Evolutionary conservation across 2,888 invertebrate genomes (phyloP).

Genomic region (Pyrochroa serraticornis): DNA sequence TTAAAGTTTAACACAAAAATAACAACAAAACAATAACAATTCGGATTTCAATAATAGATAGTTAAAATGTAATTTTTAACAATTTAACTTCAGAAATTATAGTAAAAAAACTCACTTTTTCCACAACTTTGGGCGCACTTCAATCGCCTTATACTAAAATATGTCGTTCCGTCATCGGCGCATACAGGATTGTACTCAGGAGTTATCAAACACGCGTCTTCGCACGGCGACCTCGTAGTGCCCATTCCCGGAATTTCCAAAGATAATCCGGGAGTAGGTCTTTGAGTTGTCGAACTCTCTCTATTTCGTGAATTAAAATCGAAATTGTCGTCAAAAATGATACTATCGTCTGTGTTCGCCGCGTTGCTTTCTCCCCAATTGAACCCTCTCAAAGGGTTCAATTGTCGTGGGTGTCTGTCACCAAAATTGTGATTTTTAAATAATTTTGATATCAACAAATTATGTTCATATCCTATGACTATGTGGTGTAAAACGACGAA

Average conservation of each 20-base stretch:
- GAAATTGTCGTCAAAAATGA: constrained; percentile 19
- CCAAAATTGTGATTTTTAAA: too few species aligned
- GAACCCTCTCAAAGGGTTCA: too few species aligned
- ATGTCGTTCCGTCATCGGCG: constrained; percentile 49
- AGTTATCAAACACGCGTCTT: constrained; percentile 47
- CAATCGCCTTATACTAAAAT: constrained; percentile 44
- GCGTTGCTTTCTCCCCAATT: too few species aligned
- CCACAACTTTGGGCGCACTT: constrained; percentile 50
- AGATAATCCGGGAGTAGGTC: constrained; percentile 26
- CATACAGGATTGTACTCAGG: constrained; percentile 52
- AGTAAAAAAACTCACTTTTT: constrained; percentile 44
- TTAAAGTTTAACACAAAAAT: constrained; percentile 1
- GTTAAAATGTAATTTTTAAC: too few species aligned
- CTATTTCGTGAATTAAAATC: background rate
- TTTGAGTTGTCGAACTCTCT: background rate
- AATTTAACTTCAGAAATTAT: background rate
- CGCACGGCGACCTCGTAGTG: constrained; percentile 46
- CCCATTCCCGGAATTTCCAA: constrained; percentile 46
- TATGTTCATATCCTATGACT: too few species aligned
- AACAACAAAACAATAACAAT: background rate
- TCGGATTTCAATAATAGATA: background rate
- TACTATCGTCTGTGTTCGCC: background rate
- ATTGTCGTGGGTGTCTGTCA: too few species aligned
- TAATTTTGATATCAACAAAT: too few species aligned
- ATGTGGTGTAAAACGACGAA: too few species aligned